phyloP scores from a whole-genome alignment of 2,113 vertebrate species.

The Cygnus buccinator region DNA sequence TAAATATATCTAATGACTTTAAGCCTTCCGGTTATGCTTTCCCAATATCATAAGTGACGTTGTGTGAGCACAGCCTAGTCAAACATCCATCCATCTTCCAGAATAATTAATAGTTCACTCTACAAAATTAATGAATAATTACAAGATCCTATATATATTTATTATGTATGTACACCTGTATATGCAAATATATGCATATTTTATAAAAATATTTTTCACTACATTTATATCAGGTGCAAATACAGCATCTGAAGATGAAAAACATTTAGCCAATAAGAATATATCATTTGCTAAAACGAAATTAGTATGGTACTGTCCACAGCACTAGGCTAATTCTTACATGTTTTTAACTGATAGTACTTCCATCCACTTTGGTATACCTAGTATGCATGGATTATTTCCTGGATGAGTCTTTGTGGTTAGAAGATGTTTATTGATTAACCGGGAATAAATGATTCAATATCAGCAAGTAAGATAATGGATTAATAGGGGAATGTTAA shows the following conservation, averaged over 20 bases:
- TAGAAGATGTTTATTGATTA: constrained; percentile 39
- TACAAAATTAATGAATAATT: background rate
- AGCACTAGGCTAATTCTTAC: background rate
- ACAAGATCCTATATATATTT: background rate
- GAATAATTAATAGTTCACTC: background rate
- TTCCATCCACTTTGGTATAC: background rate
- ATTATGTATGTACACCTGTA: too few species aligned
- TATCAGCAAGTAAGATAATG: background rate
- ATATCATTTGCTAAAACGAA: background rate
- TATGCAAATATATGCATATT: background rate
- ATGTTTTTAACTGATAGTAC: background rate
- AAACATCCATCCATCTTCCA: background rate
- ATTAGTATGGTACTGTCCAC: background rate
- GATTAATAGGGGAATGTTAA: constrained; percentile 8
- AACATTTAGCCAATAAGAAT: too few species aligned
- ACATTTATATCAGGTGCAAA: background rate
- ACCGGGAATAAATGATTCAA: constrained; percentile 12
- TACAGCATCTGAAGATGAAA: background rate
- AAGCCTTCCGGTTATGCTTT: background rate
- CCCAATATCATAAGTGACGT: background rate
- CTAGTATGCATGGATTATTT: background rate
- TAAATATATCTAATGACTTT: background rate
- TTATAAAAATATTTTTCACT: background rate
- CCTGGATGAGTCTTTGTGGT: background rate
- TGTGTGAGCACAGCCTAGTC: background rate